A percentile compares a stretch with the other conserved stretches of the same genome.
Evolutionary conservation across 2,797 vertebrate genomes (phyloP).

Genomic region (Brotula barbata): DNA sequence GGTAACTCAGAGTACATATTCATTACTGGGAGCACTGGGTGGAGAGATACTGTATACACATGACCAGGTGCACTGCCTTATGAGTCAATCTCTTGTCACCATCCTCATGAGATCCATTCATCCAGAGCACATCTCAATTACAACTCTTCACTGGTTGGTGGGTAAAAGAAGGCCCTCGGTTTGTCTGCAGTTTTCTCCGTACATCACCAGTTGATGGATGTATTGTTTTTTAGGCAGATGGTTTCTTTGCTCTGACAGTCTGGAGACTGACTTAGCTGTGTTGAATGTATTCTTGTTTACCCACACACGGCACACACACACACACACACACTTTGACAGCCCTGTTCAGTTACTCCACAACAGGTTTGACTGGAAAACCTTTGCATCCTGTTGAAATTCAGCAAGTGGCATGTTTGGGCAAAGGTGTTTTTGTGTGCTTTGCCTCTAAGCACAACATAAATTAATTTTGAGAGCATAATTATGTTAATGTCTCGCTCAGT

Average conservation of each 20-base stretch:
- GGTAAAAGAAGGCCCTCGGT: slow-evolving; percentile 3
- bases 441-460: slow-evolving; percentile 39
- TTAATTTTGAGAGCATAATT: slow-evolving; percentile 61
- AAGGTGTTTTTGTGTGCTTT: slow-evolving; percentile 38
- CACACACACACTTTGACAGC: neutral
- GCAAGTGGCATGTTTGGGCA: slow-evolving; percentile 60
- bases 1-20: slow-evolving; percentile 27
- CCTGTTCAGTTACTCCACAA: slow-evolving; percentile 44
- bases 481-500: slow-evolving; percentile 34
- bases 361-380: slow-evolving; percentile 70
- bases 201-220: slow-evolving; percentile 21
- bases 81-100: slow-evolving; percentile 46
- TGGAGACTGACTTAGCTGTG: neutral
- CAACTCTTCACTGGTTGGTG: neutral
- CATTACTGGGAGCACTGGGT: slow-evolving; percentile 32
- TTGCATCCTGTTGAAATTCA: slow-evolving; percentile 37
- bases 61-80: slow-evolving; percentile 56
- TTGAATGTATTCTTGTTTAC: slow-evolving; percentile 19
- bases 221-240: slow-evolving; percentile 16
- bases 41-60: slow-evolving; percentile 11
- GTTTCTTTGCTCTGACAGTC: slow-evolving; percentile 21
- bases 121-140: slow-evolving; percentile 17
- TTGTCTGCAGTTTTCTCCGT: slow-evolving; percentile 10
- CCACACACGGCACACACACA: neutral
- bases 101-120: slow-evolving; percentile 59